Evolutionary conservation across 2,888 invertebrate species (phyloP), one percentile per base, ranked within the genome.

Genomic region (Apamea crenata): DNA sequence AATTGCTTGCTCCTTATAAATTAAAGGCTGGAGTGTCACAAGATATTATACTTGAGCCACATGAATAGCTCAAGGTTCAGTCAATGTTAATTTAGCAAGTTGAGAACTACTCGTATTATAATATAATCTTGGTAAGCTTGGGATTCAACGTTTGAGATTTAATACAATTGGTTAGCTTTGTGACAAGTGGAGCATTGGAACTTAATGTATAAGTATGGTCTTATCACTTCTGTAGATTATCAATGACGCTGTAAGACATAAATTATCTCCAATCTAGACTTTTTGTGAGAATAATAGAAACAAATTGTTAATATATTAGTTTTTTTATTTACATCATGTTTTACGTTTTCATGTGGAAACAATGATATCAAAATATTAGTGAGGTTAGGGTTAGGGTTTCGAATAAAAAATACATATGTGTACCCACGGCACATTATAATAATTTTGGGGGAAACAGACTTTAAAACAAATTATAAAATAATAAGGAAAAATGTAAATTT

Each of bases 161-260:
- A 85, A 85, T 77, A 77, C 71, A 81, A 78, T 82, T 65, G 70
- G 61, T 75, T 74, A 40, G 68, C 72, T 74, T 81, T 78, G 81
- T 50, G 67, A 61, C 61, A 53, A 77, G 66, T 71, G n/a, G 56
- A 63, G 36, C n/a, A 40, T 53, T 67, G 8, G 29, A 72, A 59
- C 10, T 68, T 72, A 59, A 40, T 59, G 44, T 82, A 56, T 59
- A 66, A 82, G 29, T 67, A 81, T 53, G 56, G 67, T 61, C 32
- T 70, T 66, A 77, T 63, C 21, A 70, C 18, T 67, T 47, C 50
- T 53, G 5, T 16, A 32, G 53, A 77, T 71, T 71, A 61, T 71
- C 36, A 47, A 29, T 56, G 3, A 50, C 32, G 16, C 36, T 76
- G 16, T 82, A n/a, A 36, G 2, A 53, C 44, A 61, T 75, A 36